A percentile compares a stretch with the other conserved stretches of the same genome.
Conservation (phyloP, 2,113 vertebrate species). For the Grallaria varia region DNA sequence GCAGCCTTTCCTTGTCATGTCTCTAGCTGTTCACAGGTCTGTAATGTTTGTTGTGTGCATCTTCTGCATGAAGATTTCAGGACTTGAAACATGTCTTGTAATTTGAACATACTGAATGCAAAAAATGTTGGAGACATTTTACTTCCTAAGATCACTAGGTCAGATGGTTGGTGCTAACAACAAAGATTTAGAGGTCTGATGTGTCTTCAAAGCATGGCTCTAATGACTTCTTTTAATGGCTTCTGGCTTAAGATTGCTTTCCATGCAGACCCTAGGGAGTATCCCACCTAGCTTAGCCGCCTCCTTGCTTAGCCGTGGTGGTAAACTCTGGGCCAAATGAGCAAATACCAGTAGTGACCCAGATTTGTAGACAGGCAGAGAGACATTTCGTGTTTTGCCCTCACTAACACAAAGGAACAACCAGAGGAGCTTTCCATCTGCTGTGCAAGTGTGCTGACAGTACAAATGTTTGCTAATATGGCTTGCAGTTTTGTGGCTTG, state of each 20-base stretch:
- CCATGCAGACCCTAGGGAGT: neutral
- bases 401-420: neutral
- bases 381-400: neutral
- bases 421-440: conserved; percentile 13
- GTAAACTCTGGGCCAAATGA: neutral
- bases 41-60: neutral
- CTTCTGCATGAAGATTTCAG: neutral
- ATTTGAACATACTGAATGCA: neutral
- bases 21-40: neutral
- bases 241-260: neutral
- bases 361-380: neutral
- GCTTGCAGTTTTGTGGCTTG: neutral
- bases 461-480: neutral
- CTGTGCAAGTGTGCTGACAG: neutral
- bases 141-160: neutral
- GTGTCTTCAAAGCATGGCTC: neutral
- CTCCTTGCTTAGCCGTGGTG: neutral
- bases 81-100: neutral
- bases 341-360: neutral
- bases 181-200: neutral
- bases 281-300: neutral
- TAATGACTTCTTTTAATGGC: neutral
- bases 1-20: neutral
- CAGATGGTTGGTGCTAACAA: neutral
- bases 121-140: neutral